A percentile compares a stretch with the other conserved stretches of the same genome.
Conservation (phyloP, 2,113 vertebrate species). For the Orientallactaga bullata region DNA sequence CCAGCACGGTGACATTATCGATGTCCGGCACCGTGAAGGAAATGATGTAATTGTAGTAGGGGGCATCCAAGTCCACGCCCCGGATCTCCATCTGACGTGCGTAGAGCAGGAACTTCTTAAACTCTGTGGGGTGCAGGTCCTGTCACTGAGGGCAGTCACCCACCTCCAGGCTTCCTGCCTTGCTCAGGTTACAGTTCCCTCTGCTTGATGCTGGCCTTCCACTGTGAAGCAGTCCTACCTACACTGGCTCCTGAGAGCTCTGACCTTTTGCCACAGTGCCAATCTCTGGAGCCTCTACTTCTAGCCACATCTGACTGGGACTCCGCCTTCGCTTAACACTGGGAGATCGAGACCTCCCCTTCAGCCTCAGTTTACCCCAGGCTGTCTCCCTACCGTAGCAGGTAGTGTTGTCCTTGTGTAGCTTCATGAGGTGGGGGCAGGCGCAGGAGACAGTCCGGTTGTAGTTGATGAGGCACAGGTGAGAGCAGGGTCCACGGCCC, state of each 20-base stretch:
- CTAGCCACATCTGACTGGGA: not conserved
- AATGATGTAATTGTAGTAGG: conserved; percentile 99
- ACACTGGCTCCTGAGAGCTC: not conserved
- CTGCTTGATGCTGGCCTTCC: not conserved
- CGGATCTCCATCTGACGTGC: conserved; percentile 98
- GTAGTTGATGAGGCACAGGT: conserved; percentile 98
- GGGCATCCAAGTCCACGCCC: conserved; percentile 97
- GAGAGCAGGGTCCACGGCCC: conserved; percentile 95
- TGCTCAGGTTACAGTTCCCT: not conserved
- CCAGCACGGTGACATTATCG: conserved; percentile 97
- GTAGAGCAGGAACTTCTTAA: conserved; percentile 97
- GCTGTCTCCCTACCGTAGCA: conserved; percentile 91
- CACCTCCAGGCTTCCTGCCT: not conserved
- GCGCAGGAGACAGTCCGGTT: conserved; percentile 96
- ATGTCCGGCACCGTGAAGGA: conserved; percentile 99
- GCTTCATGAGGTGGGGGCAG: conserved; percentile 98
- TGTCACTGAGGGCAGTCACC: conserved; percentile 24
- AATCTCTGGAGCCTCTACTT: not conserved
- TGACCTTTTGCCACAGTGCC: not conserved
- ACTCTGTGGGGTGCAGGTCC: conserved; percentile 86
- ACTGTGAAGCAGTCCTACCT: accelerated
- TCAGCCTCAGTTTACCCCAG: not conserved
- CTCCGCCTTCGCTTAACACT: not conserved
- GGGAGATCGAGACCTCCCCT: not conserved
- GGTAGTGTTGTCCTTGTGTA: conserved; percentile 93